phyloP scores from a whole-genome alignment of 1,140 invertebrate species.

The Scaptomyza montana region DNA sequence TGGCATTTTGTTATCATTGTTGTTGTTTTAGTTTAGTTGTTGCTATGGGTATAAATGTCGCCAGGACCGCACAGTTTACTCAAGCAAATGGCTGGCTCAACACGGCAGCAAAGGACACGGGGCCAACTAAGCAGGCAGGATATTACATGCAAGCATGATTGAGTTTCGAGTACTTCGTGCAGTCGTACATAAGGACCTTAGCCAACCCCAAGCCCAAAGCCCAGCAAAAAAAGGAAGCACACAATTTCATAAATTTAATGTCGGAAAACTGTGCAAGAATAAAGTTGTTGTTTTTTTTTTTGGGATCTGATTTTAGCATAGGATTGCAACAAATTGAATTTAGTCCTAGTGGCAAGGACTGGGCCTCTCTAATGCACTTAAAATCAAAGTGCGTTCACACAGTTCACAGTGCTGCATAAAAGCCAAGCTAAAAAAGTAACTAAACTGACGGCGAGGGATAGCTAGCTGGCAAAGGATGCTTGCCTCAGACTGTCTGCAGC shows the following conservation, averaged over 20 bases:
- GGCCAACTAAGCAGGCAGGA: constrained; percentile 53
- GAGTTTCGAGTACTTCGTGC: constrained; percentile 67
- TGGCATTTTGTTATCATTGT: constrained; percentile 65
- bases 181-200: constrained; percentile 9
- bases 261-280: constrained; percentile 64
- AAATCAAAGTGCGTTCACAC: constrained; percentile 72
- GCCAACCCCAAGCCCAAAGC: not conserved
- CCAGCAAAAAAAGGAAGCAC: constrained; percentile 65
- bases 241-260: constrained; percentile 81
- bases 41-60: constrained; percentile 66
- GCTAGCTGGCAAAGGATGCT: constrained; percentile 18
- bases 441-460: constrained; percentile 25
- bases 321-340: constrained; percentile 79
- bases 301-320: constrained; percentile 72
- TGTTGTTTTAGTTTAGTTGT: constrained; percentile 52
- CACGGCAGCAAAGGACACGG: constrained; percentile 38
- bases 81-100: constrained; percentile 60
- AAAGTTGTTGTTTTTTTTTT: not conserved
- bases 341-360: constrained; percentile 49
- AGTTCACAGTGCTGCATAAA: constrained; percentile 25
- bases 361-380: constrained; percentile 81
- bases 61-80: constrained; percentile 50
- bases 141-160: constrained; percentile 80
- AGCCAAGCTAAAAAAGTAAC: constrained; percentile 35
- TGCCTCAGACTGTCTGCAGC: constrained; percentile 58